A percentile compares a stretch with the other conserved stretches of the same genome.
These are phyloP conservation scores for Spilosoma lubricipeda DNA, from an alignment of 2,888 invertebrate genomes.

Conservation along the genomic window DNA sequence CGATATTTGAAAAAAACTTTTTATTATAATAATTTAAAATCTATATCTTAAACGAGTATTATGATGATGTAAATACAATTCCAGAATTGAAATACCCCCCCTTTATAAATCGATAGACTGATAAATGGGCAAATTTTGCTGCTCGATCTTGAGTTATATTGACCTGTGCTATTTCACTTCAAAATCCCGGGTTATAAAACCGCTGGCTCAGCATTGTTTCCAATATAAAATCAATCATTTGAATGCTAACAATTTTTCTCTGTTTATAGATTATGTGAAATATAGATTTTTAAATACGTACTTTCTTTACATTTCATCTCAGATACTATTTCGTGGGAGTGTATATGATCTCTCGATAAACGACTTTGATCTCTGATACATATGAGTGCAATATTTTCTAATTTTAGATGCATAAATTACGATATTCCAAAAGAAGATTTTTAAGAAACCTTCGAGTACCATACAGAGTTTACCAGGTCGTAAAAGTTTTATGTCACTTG, in stretches of 20 bases:
- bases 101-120: not conserved
- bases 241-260: not conserved
- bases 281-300: not conserved
- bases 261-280: not conserved
- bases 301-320: not conserved
- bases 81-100: not conserved
- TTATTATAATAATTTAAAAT: no score
- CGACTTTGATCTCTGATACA: slow-evolving; percentile 15
- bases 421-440: slow-evolving; percentile 1
- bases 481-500: not conserved
- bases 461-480: not conserved
- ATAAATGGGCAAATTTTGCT: not conserved
- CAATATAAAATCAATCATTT: not conserved
- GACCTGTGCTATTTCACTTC: not conserved
- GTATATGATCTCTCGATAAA: slow-evolving; percentile 4
- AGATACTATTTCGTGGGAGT: not conserved
- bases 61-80: no score
- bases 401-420: not conserved
- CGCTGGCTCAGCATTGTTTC: not conserved
- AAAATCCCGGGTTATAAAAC: not conserved
- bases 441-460: not conserved
- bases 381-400: slow-evolving; percentile 29
- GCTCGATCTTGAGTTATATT: not conserved
- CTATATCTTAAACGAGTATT: no score
- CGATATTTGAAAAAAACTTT: no score